Evolutionary conservation across 30 jellyfish, hydroid and myxozoan genomes (phyloP), one percentile per base, ranked within the genome.

Genomic region (Nemopilema nomurai): DNA sequence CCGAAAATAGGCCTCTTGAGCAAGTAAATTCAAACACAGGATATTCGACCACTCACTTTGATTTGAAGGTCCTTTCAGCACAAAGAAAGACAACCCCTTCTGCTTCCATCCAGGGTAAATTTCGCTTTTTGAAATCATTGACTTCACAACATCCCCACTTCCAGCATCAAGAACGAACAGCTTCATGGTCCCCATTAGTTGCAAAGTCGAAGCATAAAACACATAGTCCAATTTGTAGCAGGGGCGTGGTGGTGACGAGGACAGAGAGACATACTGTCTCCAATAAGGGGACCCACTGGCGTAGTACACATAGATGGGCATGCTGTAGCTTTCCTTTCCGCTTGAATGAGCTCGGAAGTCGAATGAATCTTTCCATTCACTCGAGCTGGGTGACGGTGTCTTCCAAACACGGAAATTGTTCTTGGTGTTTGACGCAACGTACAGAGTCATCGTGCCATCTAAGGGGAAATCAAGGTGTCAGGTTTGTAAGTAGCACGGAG

Each of bases 241-340:
- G 0, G 98, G 57, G 16, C 94, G 88, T 29, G 98, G 98, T 20
- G 97, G 97, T 4, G 70, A 57, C 18, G 96, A 21, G 0, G 94
- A 77, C 4, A 85, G 84, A 19, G 98, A 82, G 0, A 92, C 92
- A 57, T 87, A 92, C 75, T 92, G 98, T 53, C 98, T 92, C 98
- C 98, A 92, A 81, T 92, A 92, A 1, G 98, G 98, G 1, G 98
- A 92, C 4, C 97, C 98, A 71, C 89, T 86, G 1, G 97, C 96
- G 74, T 81, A 92, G 87, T 79, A 92, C 49, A 92, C 97, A 62
- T 79, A 92, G 16, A 92, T 65, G 13, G 97, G 94, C 25, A 62
- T 74, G 49, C 68, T 82, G 63, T 81, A 92, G 22, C 83, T 91
- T 21, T 96, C 97, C 22, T 52, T 53, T 33, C 93, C 93, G 23